Evolutionary conservation across 2,113 vertebrate species (phyloP), one percentile per base, ranked within the genome.

Genomic region (Centrocercus urophasianus): DNA sequence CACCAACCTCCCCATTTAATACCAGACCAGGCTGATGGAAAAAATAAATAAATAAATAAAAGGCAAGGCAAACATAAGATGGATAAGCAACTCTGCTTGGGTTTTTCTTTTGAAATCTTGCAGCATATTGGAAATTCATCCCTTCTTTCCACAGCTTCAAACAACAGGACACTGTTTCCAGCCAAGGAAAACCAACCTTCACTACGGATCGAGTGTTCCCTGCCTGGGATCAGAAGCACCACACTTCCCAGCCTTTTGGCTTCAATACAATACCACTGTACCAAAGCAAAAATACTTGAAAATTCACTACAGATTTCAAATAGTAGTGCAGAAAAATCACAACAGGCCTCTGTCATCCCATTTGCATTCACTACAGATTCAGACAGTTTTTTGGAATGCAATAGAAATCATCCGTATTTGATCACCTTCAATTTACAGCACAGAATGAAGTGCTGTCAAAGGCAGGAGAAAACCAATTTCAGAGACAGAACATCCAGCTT

Each of bases 81-180:
- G 34, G 34, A 0, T 86, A 86, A 88, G 38, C 83, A 83, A 91
- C n/a, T 86, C 69, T 14, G 87, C 30, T 40, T 59, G 65, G 24
- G 50, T 12, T 22, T 76, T 52, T 72, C 59, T 65, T 60, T 43
- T 61, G 71, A 74, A 21, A 71, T 78, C 28, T 69, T 28, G 20
- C 22, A 45, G 13, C 8, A 1, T 38, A 77, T 0, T 57, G 18
- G 56, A 38, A 93, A 93, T 83, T 63, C 50, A 64, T 25, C 17
- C 40, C 22, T 79, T 40, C 36, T 13, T 59, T 86, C 61, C 2
- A 4, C 82, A 54, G 47, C 59, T 78, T 72, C 10, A 84, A 17
- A 34, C 3, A 30, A 0, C 0, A 10, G 40, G 66, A 79, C 0
- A 0, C 19, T 63, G 25, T 9, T 78, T 90, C 28, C 65, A 90